Conservation (phyloP, 1,140 invertebrate genomes). For the Heliconius hermathena region DNA sequence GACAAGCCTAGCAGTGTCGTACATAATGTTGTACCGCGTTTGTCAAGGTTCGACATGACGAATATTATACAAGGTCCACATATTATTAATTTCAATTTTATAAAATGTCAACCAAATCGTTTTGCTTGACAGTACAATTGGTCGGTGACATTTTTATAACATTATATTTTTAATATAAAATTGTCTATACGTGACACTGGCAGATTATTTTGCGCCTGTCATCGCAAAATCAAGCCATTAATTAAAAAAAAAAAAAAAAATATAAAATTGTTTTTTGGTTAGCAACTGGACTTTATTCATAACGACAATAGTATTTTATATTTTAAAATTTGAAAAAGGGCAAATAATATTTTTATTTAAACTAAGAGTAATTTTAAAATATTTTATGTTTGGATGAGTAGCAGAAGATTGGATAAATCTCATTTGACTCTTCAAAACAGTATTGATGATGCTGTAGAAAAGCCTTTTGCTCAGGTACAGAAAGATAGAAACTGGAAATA, state of each 20-base stretch:
- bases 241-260: too few species aligned
- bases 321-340: neutral
- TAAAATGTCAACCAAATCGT: constrained; percentile 9
- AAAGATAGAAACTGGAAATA: too few species aligned
- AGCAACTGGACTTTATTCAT: neutral
- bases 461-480: too few species aligned
- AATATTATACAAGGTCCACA: neutral
- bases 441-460: too few species aligned
- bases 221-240: too few species aligned
- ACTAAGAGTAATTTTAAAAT: too few species aligned
- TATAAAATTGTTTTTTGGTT: neutral
- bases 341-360: too few species aligned
- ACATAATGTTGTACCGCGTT: neutral
- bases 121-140: neutral
- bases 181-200: too few species aligned
- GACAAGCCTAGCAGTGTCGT: neutral
- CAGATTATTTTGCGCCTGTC: too few species aligned
- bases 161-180: neutral
- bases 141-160: neutral
- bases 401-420: too few species aligned
- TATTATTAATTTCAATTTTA: neutral
- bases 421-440: too few species aligned
- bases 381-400: too few species aligned
- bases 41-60: neutral
- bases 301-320: neutral